A percentile compares a stretch with the other conserved stretches of the same genome.
Evolutionary conservation across 2,888 invertebrate genomes (phyloP).

Genomic region (Ecliptopera silaceata): DNA sequence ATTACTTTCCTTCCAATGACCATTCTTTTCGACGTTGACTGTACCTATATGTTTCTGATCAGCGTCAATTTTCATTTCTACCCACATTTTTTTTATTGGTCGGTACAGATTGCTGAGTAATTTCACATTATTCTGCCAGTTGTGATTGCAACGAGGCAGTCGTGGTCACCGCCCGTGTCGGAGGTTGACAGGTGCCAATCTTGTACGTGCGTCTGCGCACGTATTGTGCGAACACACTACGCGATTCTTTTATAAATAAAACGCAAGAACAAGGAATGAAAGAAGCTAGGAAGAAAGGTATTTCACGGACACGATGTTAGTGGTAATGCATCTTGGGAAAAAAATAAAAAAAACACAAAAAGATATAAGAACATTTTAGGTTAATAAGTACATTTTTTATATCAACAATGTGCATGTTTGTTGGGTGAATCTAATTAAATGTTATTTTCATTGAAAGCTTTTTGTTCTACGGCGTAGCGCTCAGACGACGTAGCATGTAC

Average conservation of each 20-base stretch:
- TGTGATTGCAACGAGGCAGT: slow-evolving; percentile 19
- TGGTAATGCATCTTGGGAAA: too few relatives aligned
- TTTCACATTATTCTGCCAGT: slow-evolving; percentile 13
- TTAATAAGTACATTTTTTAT: background rate
- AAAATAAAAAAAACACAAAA: background rate
- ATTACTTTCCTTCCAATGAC: too few relatives aligned
- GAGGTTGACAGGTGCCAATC: slow-evolving; percentile 80
- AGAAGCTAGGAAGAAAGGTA: too few relatives aligned
- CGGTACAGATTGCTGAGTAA: slow-evolving; percentile 13
- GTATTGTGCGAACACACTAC: slow-evolving; percentile 36
- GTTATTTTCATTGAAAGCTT: background rate
- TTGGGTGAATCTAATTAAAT: background rate
- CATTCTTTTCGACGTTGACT: too few relatives aligned
- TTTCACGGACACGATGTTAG: too few relatives aligned
- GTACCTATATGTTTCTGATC: too few relatives aligned
- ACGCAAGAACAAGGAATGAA: too few relatives aligned
- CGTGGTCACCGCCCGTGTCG: slow-evolving; percentile 49
- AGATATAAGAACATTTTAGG: background rate
- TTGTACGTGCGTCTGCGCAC: slow-evolving; percentile 61
- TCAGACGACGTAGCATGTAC: background rate
- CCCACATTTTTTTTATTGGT: background rate
- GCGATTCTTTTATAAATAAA: slow-evolving; percentile 19
- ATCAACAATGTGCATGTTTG: too few relatives aligned
- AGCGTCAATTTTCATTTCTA: background rate
- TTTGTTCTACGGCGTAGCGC: slow-evolving; percentile 12